Evolutionary conservation across 2,888 invertebrate genomes (phyloP).

Genomic region (Hydriomena furcata): DNA sequence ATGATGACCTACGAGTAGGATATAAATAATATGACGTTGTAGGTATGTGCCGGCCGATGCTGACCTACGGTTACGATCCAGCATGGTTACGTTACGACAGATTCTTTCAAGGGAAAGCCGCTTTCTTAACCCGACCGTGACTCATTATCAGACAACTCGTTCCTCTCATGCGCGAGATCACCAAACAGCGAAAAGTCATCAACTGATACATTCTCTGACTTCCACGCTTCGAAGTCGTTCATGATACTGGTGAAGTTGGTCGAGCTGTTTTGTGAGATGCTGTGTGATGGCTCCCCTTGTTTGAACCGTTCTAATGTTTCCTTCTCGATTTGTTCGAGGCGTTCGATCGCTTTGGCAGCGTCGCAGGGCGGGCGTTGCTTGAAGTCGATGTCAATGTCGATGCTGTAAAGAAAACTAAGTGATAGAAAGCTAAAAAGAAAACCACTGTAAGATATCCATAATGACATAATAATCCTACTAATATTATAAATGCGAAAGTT

Average conservation of each 20-base stretch:
- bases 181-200: slow-evolving; percentile 34
- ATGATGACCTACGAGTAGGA: no score
- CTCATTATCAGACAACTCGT: slow-evolving; percentile 31
- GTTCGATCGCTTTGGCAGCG: slow-evolving; percentile 62
- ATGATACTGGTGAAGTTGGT: slow-evolving; percentile 36
- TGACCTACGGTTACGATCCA: no score
- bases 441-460: no score
- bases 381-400: slow-evolving; percentile 70
- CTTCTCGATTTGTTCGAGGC: slow-evolving; percentile 69
- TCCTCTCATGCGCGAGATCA: slow-evolving; percentile 26
- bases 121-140: slow-evolving; percentile 38
- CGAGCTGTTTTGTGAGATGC: slow-evolving; percentile 1
- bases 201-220: slow-evolving; percentile 28
- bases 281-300: slow-evolving; percentile 30
- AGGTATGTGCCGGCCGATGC: no score
- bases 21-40: no score
- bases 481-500: no score
- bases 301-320: slow-evolving; percentile 65
- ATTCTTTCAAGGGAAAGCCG: slow-evolving; percentile 24
- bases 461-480: no score
- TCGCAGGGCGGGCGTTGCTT: slow-evolving; percentile 57
- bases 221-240: slow-evolving; percentile 49
- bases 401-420: slow-evolving; percentile 48
- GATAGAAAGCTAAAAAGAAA: no score
- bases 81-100: neutral